A percentile compares a stretch with the other conserved stretches of the same genome.
phyloP scores from a whole-genome alignment of 2,797 vertebrate genomes.

The Myripristis jacobus region DNA sequence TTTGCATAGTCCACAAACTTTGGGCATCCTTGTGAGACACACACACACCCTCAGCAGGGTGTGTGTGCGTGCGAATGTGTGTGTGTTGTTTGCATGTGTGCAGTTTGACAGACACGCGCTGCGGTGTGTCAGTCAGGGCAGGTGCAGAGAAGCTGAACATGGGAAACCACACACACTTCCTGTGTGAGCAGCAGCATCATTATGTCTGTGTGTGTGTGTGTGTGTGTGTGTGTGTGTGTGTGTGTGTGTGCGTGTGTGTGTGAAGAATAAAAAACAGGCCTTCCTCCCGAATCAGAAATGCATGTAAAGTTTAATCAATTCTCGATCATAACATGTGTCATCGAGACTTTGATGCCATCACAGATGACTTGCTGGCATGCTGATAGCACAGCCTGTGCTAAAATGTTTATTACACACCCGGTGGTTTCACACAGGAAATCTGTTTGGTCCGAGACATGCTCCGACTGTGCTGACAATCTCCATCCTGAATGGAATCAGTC shows the following conservation, averaged over 20 bases:
- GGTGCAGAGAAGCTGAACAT: slow-evolving; percentile 8
- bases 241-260: slow-evolving; percentile 10
- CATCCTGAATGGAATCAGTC: slow-evolving; percentile 50
- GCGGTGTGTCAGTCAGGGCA: slow-evolving; percentile 52
- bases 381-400: slow-evolving; percentile 24
- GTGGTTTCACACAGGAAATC: slow-evolving; percentile 37
- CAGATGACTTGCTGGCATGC: slow-evolving; percentile 18
- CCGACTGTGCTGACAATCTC: slow-evolving; percentile 34
- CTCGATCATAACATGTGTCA: slow-evolving; percentile 25
- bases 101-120: slow-evolving; percentile 38
- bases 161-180: slow-evolving; percentile 54
- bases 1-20: slow-evolving; percentile 3
- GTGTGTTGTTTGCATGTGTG: not conserved
- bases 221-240: not conserved
- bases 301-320: not conserved
- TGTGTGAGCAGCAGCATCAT: not conserved
- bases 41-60: not conserved
- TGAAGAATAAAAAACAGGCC: too few species aligned
- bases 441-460: slow-evolving; percentile 52
- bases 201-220: not conserved
- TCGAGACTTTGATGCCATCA: not conserved
- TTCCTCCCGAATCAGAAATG: too few species aligned
- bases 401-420: slow-evolving; percentile 43
- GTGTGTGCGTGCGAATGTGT: not conserved
- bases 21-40: not conserved